These are phyloP conservation scores for Nezara viridula DNA, from an alignment of 2,888 invertebrate genomes.

Conservation along the genomic window DNA sequence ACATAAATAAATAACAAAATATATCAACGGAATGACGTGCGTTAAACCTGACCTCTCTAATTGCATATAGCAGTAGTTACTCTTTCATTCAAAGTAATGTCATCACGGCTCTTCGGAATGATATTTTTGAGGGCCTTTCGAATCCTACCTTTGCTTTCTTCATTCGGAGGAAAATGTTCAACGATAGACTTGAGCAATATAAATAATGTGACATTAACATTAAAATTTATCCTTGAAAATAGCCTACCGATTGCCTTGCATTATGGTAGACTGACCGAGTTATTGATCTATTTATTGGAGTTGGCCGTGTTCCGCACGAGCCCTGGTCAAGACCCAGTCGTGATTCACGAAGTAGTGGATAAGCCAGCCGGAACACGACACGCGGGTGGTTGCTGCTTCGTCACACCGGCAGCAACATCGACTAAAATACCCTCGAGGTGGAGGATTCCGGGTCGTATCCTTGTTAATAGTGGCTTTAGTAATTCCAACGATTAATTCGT, in stretches of 20 bases:
- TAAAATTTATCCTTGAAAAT: neutral
- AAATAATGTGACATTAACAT: no score
- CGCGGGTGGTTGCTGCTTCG: neutral
- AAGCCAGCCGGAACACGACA: constrained; percentile 7
- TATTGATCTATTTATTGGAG: constrained; percentile 37
- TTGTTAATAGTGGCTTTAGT: neutral
- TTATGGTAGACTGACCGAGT: neutral
- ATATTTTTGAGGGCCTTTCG: no score
- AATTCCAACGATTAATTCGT: no score
- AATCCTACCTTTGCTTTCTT: no score
- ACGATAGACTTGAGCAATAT: no score
- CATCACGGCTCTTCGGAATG: no score
- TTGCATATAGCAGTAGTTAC: no score
- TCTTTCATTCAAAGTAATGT: no score
- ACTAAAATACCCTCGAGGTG: neutral
- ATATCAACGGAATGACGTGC: no score
- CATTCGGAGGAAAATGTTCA: no score
- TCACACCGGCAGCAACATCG: neutral
- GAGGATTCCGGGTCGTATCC: neutral
- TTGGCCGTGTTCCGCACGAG: neutral
- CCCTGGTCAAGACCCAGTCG: constrained; percentile 7
- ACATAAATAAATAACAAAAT: no score
- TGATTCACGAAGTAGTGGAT: constrained; percentile 31
- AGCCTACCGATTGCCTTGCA: neutral
- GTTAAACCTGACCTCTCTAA: no score